These are phyloP conservation scores for Aethes cnicana DNA, from an alignment of 2,888 invertebrate species.

Conservation along the genomic window DNA sequence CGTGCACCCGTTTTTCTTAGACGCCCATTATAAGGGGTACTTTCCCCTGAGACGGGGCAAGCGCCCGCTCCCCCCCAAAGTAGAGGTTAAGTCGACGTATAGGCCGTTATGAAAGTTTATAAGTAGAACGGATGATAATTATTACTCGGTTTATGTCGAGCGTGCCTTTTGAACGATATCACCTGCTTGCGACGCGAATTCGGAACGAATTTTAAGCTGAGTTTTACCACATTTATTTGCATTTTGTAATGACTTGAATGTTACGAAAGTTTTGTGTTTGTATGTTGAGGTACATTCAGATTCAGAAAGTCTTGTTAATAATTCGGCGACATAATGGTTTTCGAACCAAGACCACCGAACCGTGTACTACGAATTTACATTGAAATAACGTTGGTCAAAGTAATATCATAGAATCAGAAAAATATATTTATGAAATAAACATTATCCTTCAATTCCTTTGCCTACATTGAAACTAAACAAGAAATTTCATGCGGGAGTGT, in stretches of 20 bases:
- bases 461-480: too few relatives aligned
- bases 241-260: slow-evolving; percentile 10
- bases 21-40: slow-evolving; percentile 74
- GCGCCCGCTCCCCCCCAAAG: slow-evolving; percentile 57
- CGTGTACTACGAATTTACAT: too few relatives aligned
- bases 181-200: slow-evolving; percentile 58
- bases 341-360: too few relatives aligned
- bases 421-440: too few relatives aligned
- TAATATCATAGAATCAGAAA: too few relatives aligned
- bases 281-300: too few relatives aligned
- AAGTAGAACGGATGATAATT: slow-evolving; percentile 82
- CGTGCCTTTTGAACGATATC: slow-evolving; percentile 74
- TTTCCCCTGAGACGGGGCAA: slow-evolving; percentile 35
- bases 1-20: slow-evolving; percentile 82
- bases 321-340: too few relatives aligned
- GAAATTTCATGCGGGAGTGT: too few relatives aligned
- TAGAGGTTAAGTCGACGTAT: slow-evolving; percentile 81
- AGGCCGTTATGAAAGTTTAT: slow-evolving; percentile 82
- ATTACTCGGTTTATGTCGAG: slow-evolving; percentile 72
- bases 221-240: slow-evolving; percentile 22
- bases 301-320: too few relatives aligned
- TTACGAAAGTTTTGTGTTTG: not conserved
- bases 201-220: slow-evolving; percentile 30
- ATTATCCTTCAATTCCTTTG: too few relatives aligned
- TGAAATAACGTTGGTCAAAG: too few relatives aligned